These are phyloP conservation scores for Platysteira castanea DNA, from an alignment of 2,113 vertebrate species.

Conservation along the genomic window DNA sequence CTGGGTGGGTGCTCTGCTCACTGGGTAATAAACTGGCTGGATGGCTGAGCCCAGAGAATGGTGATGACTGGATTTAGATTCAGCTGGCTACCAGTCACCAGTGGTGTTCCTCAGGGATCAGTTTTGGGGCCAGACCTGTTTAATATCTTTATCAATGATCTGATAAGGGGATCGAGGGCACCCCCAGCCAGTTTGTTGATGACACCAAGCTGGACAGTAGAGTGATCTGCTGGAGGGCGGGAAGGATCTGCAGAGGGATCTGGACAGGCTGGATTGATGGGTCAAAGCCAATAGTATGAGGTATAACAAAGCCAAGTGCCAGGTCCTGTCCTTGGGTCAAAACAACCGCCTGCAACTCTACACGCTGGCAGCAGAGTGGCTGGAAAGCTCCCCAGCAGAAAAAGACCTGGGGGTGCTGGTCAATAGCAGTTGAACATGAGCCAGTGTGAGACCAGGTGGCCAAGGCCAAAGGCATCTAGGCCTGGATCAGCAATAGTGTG, in stretches of 20 bases:
- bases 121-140: not conserved
- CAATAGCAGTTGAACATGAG: too few relatives aligned
- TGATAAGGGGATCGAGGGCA: not conserved
- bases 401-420: too few relatives aligned
- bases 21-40: not conserved
- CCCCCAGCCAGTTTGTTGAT: not conserved
- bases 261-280: not conserved
- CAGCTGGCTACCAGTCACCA: not conserved
- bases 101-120: too few relatives aligned
- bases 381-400: too few relatives aligned
- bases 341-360: not conserved
- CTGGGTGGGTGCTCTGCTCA: too few relatives aligned
- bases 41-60: not conserved
- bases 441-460: too few relatives aligned
- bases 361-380: too few relatives aligned
- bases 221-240: not conserved
- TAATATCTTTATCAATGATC: not conserved
- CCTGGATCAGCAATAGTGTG: not conserved
- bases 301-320: too few relatives aligned
- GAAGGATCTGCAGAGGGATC: not conserved
- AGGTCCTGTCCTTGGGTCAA: not conserved
- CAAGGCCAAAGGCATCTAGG: not conserved
- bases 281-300: not conserved
- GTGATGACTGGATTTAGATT: not conserved
- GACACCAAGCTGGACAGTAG: not conserved